A percentile compares a stretch with the other conserved stretches of the same genome.
Conservation (phyloP, 2,113 vertebrate genomes). For the Brevimyrus niger region DNA sequence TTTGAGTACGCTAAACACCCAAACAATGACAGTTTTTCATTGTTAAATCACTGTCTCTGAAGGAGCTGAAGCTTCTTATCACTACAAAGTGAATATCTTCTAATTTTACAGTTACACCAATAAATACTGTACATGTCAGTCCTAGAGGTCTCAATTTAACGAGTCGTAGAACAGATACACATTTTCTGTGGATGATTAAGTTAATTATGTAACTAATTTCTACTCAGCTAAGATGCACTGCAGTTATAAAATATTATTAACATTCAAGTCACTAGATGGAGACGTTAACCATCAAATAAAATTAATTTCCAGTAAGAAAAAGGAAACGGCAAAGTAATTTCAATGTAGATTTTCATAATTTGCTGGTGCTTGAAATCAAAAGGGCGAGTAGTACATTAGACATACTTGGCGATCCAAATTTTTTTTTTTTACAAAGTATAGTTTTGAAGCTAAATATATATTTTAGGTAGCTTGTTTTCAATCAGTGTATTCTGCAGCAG, state of each 20-base stretch:
- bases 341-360: neutral
- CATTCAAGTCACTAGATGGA: slow-evolving; percentile 5
- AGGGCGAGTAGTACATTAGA: neutral
- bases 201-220: neutral
- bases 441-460: neutral
- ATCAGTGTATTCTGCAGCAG: neutral
- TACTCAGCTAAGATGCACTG: neutral
- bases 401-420: neutral
- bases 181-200: neutral
- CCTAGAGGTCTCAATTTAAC: neutral
- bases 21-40: neutral
- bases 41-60: neutral
- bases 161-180: neutral
- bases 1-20: neutral
- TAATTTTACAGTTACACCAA: neutral
- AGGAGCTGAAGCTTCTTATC: neutral
- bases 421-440: neutral
- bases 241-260: neutral
- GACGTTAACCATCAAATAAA: neutral
- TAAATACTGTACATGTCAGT: neutral
- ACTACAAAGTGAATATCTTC: neutral
- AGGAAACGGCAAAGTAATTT: neutral
- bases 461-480: neutral
- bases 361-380: neutral
- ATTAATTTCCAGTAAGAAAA: neutral